Percentiles rank a stretch among this genome's conserved stretches.
Evolutionary conservation across 1,140 invertebrate genomes (phyloP).

Genomic region (Bursaphelenchus mucronatus): DNA sequence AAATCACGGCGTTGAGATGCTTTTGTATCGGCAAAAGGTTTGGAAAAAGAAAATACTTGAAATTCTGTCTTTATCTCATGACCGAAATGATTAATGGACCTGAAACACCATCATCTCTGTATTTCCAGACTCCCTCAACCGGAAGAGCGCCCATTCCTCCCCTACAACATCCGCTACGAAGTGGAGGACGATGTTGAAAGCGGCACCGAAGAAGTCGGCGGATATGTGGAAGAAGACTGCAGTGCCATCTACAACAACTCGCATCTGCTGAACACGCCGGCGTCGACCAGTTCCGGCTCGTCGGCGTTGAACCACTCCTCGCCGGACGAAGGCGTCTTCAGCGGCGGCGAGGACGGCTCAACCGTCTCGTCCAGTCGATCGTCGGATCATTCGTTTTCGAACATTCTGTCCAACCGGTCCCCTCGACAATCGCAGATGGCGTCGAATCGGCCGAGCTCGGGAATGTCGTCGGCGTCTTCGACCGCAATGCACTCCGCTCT

Average conservation of each 20-base stretch:
- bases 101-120: not conserved
- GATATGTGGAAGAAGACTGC: no score
- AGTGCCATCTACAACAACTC: no score
- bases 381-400: no score
- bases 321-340: constrained; percentile 15
- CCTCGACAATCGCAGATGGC: not conserved
- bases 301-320: constrained; percentile 1
- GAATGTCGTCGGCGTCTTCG: not conserved
- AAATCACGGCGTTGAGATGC: no score
- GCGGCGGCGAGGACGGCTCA: constrained; percentile 1
- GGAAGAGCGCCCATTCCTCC: constrained; percentile 40
- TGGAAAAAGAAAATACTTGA: no score
- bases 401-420: not conserved
- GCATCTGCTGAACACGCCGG: not conserved
- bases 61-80: no score
- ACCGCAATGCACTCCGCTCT: not conserved
- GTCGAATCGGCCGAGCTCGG: not conserved
- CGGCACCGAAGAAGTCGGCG: not conserved
- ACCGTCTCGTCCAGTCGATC: not conserved
- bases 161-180: constrained; percentile 45
- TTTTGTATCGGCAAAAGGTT: no score
- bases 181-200: constrained; percentile 30
- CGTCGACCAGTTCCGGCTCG: not conserved
- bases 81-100: not conserved
- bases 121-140: constrained; percentile 34